Conservation (phyloP, 2,888 invertebrate species). For the Drosophila ustulata region DNA sequence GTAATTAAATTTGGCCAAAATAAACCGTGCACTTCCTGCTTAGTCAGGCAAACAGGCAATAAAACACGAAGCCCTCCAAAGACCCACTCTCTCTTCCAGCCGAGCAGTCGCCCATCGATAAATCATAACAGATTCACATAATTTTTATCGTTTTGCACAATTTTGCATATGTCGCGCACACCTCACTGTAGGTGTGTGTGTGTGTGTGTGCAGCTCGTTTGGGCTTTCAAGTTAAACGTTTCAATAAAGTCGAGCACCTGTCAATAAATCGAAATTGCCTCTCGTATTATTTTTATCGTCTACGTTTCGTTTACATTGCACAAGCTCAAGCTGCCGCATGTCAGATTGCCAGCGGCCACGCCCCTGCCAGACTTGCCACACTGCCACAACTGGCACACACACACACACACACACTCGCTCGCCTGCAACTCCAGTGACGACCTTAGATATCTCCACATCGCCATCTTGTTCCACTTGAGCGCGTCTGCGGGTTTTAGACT, state of each 20-base stretch:
- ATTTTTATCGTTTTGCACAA: slow-evolving; percentile 74
- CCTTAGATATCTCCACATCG: slow-evolving; percentile 48
- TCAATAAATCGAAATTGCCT: slow-evolving; percentile 82
- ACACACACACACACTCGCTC: slow-evolving; percentile 2
- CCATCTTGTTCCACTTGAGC: slow-evolving; percentile 73
- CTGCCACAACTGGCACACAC: slow-evolving; percentile 9
- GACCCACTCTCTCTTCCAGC: no score
- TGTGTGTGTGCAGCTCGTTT: slow-evolving; percentile 23
- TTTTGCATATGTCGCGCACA: slow-evolving; percentile 65
- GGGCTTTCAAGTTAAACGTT: slow-evolving; percentile 74
- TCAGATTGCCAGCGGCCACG: slow-evolving; percentile 65
- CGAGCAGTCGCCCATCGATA: slow-evolving; percentile 40
- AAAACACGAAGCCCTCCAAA: slow-evolving; percentile 6
- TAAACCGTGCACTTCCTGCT: slow-evolving; percentile 48
- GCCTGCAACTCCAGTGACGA: slow-evolving; percentile 31
- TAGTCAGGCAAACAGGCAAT: slow-evolving; percentile 34
- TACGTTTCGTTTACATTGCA: slow-evolving; percentile 75
- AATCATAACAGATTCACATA: slow-evolving; percentile 74
- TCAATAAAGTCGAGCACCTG: slow-evolving; percentile 82
- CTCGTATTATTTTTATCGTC: slow-evolving; percentile 79
- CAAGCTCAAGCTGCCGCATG: slow-evolving; percentile 67
- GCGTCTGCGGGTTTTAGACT: slow-evolving; percentile 58
- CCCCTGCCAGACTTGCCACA: slow-evolving; percentile 30
- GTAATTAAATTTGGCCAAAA: slow-evolving; percentile 67
- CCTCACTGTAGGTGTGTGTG: neutral